Conservation (phyloP, 2,888 invertebrate species). For the Smittia aterrima region DNA sequence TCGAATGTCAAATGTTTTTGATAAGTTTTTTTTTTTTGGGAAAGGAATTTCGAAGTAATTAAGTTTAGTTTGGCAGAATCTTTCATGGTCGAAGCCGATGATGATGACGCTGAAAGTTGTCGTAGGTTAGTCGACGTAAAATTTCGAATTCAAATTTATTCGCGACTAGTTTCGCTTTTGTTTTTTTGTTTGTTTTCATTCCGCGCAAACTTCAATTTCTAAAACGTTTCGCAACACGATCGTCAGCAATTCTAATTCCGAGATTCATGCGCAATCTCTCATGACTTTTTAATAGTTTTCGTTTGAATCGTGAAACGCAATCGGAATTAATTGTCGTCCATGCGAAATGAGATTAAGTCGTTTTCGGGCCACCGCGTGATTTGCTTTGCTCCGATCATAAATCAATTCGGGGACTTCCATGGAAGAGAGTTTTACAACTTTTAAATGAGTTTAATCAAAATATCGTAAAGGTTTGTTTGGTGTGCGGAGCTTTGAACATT, state of each 20-base stretch:
- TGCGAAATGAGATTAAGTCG: not conserved
- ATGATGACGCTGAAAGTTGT: not conserved
- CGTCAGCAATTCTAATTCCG: too few species aligned
- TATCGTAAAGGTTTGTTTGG: constrained; percentile 17
- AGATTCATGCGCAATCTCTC: not conserved
- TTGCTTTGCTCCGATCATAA: not conserved
- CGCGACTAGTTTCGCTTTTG: constrained; percentile 1
- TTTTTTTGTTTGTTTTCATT: too few species aligned
- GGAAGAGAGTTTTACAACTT: constrained; percentile 37
- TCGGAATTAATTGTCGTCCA: not conserved
- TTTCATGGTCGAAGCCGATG: not conserved
- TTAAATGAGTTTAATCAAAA: constrained; percentile 36
- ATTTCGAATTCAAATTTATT: not conserved
- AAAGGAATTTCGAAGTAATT: not conserved
- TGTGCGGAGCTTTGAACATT: not conserved
- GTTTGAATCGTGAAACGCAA: not conserved
- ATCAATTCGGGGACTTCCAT: not conserved
- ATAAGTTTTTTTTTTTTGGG: too few species aligned
- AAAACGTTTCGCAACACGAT: too few species aligned
- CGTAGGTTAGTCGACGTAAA: not conserved
- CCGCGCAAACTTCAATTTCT: too few species aligned
- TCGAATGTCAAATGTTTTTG: constrained; percentile 1
- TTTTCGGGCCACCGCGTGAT: not conserved
- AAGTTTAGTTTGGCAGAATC: not conserved
- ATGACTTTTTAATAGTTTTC: not conserved